These are phyloP conservation scores for Goniozus legneri DNA, from an alignment of 1,140 invertebrate species.

Conservation along the genomic window DNA sequence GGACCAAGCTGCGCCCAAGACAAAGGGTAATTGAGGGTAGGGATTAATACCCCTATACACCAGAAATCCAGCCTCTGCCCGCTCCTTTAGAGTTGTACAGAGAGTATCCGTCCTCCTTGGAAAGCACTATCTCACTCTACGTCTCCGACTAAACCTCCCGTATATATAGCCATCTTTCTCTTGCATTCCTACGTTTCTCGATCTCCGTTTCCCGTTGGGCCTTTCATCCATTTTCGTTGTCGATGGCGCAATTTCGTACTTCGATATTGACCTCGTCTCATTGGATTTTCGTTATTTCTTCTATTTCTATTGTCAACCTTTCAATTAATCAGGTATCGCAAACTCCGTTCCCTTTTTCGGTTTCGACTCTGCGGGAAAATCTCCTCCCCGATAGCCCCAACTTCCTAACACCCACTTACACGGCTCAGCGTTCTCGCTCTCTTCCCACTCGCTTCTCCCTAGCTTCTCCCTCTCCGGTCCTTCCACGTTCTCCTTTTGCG, in stretches of 20 bases:
- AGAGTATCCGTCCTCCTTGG: constrained; percentile 23
- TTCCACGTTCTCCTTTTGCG: constrained; percentile 16
- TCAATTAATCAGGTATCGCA: no score
- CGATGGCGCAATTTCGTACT: no score
- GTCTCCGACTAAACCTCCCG: neutral
- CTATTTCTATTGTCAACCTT: no score
- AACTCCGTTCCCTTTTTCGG: no score
- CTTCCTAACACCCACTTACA: no score
- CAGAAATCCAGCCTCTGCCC: constrained; percentile 45
- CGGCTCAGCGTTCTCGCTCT: no score
- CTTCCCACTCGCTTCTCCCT: constrained; percentile 2
- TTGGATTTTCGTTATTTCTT: no score
- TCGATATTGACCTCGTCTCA: no score
- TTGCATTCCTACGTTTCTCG: no score
- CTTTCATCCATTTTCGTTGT: no score
- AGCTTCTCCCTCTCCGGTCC: constrained; percentile 15
- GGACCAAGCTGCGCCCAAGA: constrained; percentile 57
- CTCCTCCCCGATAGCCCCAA: no score
- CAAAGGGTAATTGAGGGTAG: constrained; percentile 58
- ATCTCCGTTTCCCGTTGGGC: constrained; percentile 9
- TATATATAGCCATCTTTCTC: constrained; percentile 9
- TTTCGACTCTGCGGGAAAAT: no score
- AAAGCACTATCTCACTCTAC: constrained; percentile 14
- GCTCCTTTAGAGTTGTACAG: constrained; percentile 36
- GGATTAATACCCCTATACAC: constrained; percentile 57